Base-by-base conservation (phyloP, 2,113 vertebrate genomes). In the Emberiza fucata region DNA sequence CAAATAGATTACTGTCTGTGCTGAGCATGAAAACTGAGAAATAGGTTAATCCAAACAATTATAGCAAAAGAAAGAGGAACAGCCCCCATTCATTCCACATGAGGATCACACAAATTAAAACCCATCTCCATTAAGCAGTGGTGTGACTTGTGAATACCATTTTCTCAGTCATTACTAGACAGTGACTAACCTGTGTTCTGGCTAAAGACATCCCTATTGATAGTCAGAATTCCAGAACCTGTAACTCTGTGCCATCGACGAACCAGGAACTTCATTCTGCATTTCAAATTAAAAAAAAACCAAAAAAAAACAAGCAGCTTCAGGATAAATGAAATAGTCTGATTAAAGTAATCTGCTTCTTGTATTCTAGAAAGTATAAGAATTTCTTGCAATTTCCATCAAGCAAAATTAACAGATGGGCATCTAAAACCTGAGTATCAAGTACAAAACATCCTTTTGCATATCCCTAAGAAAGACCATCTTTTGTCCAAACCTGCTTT, bases 211-310 rank as follows among this genome's bases (percentile, higher is more conserved):
- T 99, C 99, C 80, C 99, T 99, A 86, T 92, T 98, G 92, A 98
- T 29, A 57, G 75, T 95, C 75, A 95, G 88, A 64, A 97, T 73
- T 88, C 96, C 97, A 92, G 98, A 98, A 91, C 98, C 98, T 2
- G 99, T 98, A 33, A 98, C 97, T 89, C 98, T 98, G 77, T 99
- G 98, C 99, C 99, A 99, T 13, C 99, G 98, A 86, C 97, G 98
- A 84, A 99, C 99, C 59, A 99, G 98, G 96, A 99, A 99, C 96
- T 98, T 99, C 99, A 99, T 99, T 94, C 99, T 99, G 86, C 66
- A 94, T 90, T 94, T 84, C 29, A 93, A 86, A 92, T 94, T 51
- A 5, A 92, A 54, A 65, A 23, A 59, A 39, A 37, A n/a, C 31
- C 5, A 0, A 5, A 5, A 61, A 61, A 29, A 61, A 25, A 23